Conservation (phyloP, 2,888 invertebrate species). For the Catocala nupta region DNA sequence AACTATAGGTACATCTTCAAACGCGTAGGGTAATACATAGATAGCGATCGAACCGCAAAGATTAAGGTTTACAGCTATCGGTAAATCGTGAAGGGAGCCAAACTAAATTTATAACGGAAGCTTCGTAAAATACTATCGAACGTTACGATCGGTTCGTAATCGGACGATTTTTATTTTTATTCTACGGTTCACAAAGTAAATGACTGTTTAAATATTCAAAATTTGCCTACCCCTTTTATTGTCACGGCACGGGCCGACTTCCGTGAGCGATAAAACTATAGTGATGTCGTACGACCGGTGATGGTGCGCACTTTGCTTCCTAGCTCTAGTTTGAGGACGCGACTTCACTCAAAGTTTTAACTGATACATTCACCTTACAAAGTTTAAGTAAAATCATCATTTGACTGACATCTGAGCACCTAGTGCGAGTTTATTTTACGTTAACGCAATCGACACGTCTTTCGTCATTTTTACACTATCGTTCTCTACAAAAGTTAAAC, state of each 20-base stretch:
- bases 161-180: constrained; percentile 67
- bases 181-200: constrained; percentile 59
- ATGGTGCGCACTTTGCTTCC: constrained; percentile 21
- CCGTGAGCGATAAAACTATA: constrained; percentile 55
- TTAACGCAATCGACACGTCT: no score
- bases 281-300: constrained; percentile 21
- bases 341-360: no score
- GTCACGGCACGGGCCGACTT: constrained; percentile 61
- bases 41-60: constrained; percentile 42
- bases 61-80: constrained; percentile 60
- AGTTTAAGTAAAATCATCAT: no score
- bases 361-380: no score
- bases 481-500: no score
- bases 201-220: constrained; percentile 76
- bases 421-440: no score
- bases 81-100: constrained; percentile 52
- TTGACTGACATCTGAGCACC: no score
- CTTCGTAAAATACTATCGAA: constrained; percentile 61
- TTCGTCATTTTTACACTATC: no score
- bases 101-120: constrained; percentile 67
- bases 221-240: constrained; percentile 77
- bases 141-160: constrained; percentile 65
- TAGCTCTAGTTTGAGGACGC: no score
- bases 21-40: not conserved
- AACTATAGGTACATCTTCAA: no score